phyloP scores from a whole-genome alignment of 2,797 vertebrate genomes.

The Brachyalestes nurse region DNA sequence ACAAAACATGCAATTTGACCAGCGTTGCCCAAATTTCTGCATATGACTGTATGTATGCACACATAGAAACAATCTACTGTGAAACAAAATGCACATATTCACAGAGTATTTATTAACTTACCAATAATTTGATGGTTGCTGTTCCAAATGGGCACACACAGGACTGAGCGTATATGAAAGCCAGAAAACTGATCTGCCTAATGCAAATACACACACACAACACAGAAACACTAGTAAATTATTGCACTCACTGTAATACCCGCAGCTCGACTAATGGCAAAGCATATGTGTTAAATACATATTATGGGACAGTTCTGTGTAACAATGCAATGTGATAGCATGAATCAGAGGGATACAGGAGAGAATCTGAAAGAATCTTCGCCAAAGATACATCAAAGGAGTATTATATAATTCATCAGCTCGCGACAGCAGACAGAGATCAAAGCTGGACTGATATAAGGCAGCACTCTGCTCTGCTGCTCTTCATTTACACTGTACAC shows the following conservation, averaged over 20 bases:
- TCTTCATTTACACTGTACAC: slow-evolving; percentile 34
- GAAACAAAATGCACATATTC: no score
- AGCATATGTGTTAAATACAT: not conserved
- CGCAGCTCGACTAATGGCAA: slow-evolving; percentile 34
- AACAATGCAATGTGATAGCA: slow-evolving; percentile 15
- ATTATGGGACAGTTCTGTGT: not conserved
- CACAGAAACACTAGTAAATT: not conserved
- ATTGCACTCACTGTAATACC: slow-evolving; percentile 16
- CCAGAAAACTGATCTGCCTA: slow-evolving; percentile 97
- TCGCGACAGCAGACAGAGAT: slow-evolving; percentile 45
- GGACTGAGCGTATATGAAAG: slow-evolving; percentile 96
- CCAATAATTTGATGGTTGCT: slow-evolving; percentile 99
- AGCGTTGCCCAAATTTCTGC: no score
- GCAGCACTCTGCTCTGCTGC: slow-evolving; percentile 37
- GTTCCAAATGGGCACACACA: slow-evolving; percentile 99
- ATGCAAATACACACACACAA: slow-evolving; percentile 53
- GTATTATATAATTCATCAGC: slow-evolving; percentile 56
- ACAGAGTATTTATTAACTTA: slow-evolving; percentile 71
- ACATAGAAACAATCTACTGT: no score
- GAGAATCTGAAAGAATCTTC: slow-evolving; percentile 38
- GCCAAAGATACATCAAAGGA: slow-evolving; percentile 50
- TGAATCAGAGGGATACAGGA: slow-evolving; percentile 30
- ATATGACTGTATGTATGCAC: no score
- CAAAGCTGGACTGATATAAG: slow-evolving; percentile 43
- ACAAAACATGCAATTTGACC: no score